Evolutionary conservation across 2,797 vertebrate genomes (phyloP), one percentile per base, ranked within the genome.

Genomic region (Chrysolophus pictus): DNA sequence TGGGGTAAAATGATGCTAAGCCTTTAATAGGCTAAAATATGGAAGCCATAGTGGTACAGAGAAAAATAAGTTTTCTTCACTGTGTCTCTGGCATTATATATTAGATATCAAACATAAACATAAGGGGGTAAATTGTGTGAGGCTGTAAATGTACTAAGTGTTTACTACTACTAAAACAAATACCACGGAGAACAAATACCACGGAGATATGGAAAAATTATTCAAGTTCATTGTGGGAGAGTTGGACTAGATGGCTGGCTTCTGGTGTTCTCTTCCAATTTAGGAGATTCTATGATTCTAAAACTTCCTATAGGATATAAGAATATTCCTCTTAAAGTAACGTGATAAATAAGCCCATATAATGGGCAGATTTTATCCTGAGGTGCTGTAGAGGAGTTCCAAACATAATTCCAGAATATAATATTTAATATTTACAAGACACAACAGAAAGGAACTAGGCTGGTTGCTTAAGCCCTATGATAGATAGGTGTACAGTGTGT

Each of bases 321-420:
- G 39, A 35, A 3, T 3, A 7, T 58, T 33, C 76, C 26, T 81
- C 23, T 58, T 49, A 41, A 69, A 2, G 3, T 23, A 18, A 26
- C 53, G 7, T 41, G 13, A 37, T 22, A 49, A 15, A 26, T 0
- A 49, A 9, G 7, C 4, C 9, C 46, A 74, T 6, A 9, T 42
- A 78, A 35, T 23, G 26, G 9, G 5, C 17, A 49, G 29, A 56
- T 44, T 80, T 35, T 18, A 29, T 59, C 26, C 17, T 0, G 0
- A 31, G 16, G 7, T 74, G 47, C 0, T 1, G 3, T 39, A 64
- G 11, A 47, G n/a, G 6, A 42, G 2, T 24, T 90, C 28, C 9
- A 87, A 67, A 37, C 4, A 22, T 39, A 33, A 67, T 70, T 78
- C 4, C 14, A 21, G 5, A 12, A 51, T n/a, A 56, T 17, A 47